A percentile compares a stretch with the other conserved stretches of the same genome.
phyloP scores from a whole-genome alignment of 2,113 vertebrate genomes.

The Coreoperca whiteheadi region DNA sequence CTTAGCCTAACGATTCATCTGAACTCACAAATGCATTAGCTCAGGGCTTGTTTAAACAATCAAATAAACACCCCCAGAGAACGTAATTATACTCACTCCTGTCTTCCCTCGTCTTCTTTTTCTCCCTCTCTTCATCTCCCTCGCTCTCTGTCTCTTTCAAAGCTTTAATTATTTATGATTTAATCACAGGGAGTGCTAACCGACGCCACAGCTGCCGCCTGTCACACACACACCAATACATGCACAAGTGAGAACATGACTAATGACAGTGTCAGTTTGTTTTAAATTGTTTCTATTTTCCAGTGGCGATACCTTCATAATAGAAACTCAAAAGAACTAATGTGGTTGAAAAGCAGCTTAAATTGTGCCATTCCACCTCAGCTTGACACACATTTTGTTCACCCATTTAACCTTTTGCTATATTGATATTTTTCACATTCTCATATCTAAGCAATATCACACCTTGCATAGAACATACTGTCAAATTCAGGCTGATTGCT shows the following conservation, averaged over 20 bases:
- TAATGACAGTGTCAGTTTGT: constrained; percentile 44
- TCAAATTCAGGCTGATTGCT: constrained; percentile 17
- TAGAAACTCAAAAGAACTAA: constrained; percentile 18
- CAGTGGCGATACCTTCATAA: constrained; percentile 17
- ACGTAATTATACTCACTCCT: constrained; percentile 54
- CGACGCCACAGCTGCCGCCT: constrained; percentile 62
- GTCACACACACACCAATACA: constrained; percentile 37
- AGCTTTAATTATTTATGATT: constrained; percentile 79
- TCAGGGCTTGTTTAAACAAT: constrained; percentile 63
- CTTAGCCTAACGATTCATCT: constrained; percentile 5
- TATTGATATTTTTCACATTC: constrained; percentile 16
- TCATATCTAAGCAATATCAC: not conserved
- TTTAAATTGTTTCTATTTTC: constrained; percentile 47
- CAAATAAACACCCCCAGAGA: constrained; percentile 52
- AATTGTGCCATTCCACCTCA: not conserved
- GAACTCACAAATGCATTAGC: constrained; percentile 38
- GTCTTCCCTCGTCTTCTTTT: constrained; percentile 25
- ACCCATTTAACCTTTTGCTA: constrained; percentile 9
- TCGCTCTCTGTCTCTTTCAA: constrained; percentile 57
- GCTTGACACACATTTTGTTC: not conserved
- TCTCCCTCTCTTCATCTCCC: constrained; percentile 25
- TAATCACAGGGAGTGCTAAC: constrained; percentile 72
- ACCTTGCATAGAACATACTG: not conserved
- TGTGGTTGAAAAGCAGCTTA: not conserved
- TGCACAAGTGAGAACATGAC: constrained; percentile 47